Evolutionary conservation across 2,888 invertebrate genomes (phyloP).

Genomic region (Chloromyia formosa): DNA sequence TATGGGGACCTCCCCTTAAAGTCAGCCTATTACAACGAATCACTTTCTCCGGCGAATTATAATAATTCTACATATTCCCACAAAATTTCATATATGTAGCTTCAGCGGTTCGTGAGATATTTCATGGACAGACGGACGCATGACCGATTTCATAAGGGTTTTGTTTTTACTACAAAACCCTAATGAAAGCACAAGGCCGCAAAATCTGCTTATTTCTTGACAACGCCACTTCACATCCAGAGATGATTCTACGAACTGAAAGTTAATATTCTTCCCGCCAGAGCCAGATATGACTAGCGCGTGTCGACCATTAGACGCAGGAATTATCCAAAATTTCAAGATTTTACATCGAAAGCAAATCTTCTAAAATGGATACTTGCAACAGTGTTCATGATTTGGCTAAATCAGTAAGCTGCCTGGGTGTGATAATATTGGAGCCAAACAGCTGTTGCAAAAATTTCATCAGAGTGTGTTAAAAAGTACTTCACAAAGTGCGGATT

Average conservation of each 20-base stretch:
- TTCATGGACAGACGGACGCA: no score
- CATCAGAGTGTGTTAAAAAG: background rate
- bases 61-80: no score
- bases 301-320: conserved; percentile 13
- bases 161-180: no score
- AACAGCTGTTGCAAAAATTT: conserved; percentile 5
- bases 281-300: background rate
- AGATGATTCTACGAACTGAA: conserved; percentile 12
- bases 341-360: background rate
- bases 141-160: no score
- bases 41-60: no score
- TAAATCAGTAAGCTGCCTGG: background rate
- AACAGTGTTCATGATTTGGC: no score
- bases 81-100: no score
- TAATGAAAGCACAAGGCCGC: conserved; percentile 4
- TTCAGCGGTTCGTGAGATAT: no score
- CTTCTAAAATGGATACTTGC: no score
- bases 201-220: background rate
- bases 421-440: conserved; percentile 6
- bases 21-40: no score
- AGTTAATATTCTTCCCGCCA: conserved; percentile 14
- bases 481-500: background rate
- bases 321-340: background rate
- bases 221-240: conserved; percentile 9
- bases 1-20: no score